These are phyloP conservation scores for Cerastis rubricosa DNA, from an alignment of 2,888 invertebrate species.

Conservation along the genomic window DNA sequence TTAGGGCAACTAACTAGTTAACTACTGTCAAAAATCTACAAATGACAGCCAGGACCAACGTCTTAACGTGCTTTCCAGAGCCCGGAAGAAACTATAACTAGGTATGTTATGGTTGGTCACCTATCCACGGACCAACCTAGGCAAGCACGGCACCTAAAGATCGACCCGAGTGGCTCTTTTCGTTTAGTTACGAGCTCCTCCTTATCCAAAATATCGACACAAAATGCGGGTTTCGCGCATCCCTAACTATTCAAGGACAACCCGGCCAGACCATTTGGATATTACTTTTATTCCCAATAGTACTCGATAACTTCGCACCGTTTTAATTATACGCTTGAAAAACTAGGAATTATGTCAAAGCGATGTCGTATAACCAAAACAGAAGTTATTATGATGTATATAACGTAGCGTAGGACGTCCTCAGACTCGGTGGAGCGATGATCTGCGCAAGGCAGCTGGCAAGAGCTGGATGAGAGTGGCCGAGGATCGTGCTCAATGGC, in stretches of 20 bases:
- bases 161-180: neutral
- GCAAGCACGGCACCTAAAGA: neutral
- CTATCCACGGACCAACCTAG: neutral
- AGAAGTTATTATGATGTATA: neutral
- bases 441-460: too few relatives aligned
- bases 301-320: neutral
- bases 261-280: neutral
- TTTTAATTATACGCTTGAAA: conserved; percentile 33
- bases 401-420: too few relatives aligned
- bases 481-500: too few relatives aligned
- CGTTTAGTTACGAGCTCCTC: neutral
- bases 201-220: neutral
- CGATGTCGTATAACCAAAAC: neutral
- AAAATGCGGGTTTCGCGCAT: neutral
- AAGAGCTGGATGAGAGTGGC: too few relatives aligned
- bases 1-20: neutral
- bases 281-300: conserved; percentile 40
- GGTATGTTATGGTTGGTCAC: neutral
- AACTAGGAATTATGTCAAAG: neutral
- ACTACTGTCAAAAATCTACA: neutral
- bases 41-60: neutral
- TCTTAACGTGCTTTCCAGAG: neutral
- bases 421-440: too few relatives aligned
- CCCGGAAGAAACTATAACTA: neutral
- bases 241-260: neutral